Conservation (phyloP, 2,888 invertebrate species). For the Erebia aethiops region DNA sequence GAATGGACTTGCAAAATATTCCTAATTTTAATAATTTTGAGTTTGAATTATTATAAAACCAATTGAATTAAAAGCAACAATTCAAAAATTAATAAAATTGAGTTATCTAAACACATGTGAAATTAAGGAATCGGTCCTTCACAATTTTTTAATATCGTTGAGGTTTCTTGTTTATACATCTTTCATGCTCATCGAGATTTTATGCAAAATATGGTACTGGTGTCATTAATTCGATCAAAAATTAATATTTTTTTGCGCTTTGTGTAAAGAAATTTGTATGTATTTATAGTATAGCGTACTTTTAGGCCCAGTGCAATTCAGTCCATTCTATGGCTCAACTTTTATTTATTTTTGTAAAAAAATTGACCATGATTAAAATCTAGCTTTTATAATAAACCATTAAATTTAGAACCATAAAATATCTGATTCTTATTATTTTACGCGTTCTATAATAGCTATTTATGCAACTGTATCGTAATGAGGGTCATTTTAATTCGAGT, state of each 20-base stretch:
- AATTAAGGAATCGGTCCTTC: no score
- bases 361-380: background rate
- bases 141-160: no score
- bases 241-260: background rate
- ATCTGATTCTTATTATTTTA: background rate
- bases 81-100: no score
- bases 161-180: background rate
- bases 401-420: background rate
- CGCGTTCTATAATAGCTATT: no score
- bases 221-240: background rate
- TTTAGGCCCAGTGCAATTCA: background rate
- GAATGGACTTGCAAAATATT: background rate
- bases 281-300: background rate
- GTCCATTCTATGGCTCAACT: conserved; percentile 10
- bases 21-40: background rate
- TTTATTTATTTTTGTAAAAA: background rate
- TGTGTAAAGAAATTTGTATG: no score
- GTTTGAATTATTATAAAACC: no score
- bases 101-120: no score
- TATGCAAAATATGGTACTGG: background rate
- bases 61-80: no score
- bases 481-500: no score
- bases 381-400: background rate
- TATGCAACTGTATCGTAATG: no score
- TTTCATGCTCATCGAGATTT: background rate